A percentile compares a stretch with the other conserved stretches of the same genome.
Conservation (phyloP, 2,113 vertebrate genomes). For the Poecilia latipinna region DNA sequence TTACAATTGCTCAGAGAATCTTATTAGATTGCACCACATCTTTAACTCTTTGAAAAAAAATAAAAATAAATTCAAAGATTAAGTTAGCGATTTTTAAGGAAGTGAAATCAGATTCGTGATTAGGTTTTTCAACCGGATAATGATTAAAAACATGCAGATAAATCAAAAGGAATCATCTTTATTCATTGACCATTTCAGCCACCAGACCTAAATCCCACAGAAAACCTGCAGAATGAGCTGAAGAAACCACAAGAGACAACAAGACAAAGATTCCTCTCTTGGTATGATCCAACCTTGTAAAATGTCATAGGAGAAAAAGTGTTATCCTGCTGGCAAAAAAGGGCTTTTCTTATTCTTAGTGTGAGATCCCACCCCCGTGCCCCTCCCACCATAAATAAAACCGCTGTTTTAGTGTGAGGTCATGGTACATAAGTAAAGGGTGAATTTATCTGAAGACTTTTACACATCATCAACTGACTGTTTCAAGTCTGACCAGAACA, state of each 20-base stretch:
- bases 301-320: no score
- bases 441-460: not conserved
- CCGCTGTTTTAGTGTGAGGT: no score
- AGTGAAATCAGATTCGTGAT: not conserved
- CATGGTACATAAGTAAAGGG: not conserved
- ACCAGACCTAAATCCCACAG: not conserved
- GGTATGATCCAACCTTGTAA: no score
- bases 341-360: no score
- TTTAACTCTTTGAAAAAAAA: not conserved
- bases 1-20: no score
- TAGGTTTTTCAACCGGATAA: not conserved
- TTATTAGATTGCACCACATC: no score
- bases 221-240: not conserved
- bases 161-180: not conserved
- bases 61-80: not conserved
- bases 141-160: not conserved
- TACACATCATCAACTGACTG: constrained; percentile 12
- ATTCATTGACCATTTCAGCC: not conserved
- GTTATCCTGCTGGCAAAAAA: no score
- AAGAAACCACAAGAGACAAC: no score
- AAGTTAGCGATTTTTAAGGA: not conserved
- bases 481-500: constrained; percentile 55
- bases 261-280: no score
- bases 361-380: no score
- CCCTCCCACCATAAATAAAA: no score